phyloP scores from a whole-genome alignment of 2,888 invertebrate genomes.

The Meiosimyza platycephala region DNA sequence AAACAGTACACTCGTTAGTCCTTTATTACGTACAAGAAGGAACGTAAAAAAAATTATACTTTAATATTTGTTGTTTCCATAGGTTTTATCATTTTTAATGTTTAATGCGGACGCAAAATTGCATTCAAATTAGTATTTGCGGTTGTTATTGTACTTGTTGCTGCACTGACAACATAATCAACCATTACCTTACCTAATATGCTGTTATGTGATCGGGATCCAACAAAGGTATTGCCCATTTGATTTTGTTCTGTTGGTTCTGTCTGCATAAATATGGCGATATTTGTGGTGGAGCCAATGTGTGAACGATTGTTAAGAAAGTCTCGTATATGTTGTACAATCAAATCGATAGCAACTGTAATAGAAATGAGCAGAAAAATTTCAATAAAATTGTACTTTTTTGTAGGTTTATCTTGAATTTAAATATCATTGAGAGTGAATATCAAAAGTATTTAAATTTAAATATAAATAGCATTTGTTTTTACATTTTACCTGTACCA shows the following conservation, averaged over 20 bases:
- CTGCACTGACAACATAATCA: not conserved
- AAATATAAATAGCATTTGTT: constrained; percentile 12
- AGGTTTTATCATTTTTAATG: not conserved
- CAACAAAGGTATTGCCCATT: not conserved
- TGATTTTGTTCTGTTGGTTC: constrained; percentile 25
- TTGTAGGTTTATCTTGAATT: constrained; percentile 19
- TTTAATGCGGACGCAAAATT: constrained; percentile 52
- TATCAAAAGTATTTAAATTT: not conserved
- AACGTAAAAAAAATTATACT: too few species aligned
- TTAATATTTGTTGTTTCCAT: too few species aligned
- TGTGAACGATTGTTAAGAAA: constrained; percentile 75
- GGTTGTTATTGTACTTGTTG: constrained; percentile 15
- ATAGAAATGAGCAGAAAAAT: constrained; percentile 39
- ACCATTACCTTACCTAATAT: not conserved
- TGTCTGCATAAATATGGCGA: constrained; percentile 56
- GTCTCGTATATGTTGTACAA: constrained; percentile 96
- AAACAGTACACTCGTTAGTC: too few species aligned
- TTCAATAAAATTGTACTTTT: not conserved
- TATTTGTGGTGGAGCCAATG: constrained; percentile 58
- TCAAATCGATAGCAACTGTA: constrained; percentile 96
- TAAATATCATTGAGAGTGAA: constrained; percentile 2
- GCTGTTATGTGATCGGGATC: not conserved
- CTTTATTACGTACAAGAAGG: too few species aligned
- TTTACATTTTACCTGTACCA: too few species aligned
- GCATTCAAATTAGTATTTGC: constrained; percentile 31